These are phyloP conservation scores for Spisula subtruncata DNA, from an alignment of 2,888 invertebrate genomes.

Conservation along the genomic window DNA sequence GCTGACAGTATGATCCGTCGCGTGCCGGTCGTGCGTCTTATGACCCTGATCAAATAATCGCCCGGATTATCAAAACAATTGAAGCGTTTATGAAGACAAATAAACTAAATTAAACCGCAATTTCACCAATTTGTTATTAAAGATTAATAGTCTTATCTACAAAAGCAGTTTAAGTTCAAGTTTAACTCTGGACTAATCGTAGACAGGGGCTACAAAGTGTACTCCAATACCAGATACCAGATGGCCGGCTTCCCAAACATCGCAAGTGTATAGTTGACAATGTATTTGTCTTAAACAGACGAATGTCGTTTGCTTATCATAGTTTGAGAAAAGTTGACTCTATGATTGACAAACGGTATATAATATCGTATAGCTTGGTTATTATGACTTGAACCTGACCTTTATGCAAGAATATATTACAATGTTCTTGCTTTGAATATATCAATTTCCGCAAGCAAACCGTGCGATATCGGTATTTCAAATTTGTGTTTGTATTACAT, in stretches of 20 bases:
- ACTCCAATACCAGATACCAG: constrained; percentile 5
- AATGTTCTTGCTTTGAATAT: no score
- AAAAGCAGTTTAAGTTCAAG: constrained; percentile 44
- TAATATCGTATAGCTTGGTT: neutral
- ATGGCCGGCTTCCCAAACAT: constrained; percentile 34
- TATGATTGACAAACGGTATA: neutral
- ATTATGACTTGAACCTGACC: no score
- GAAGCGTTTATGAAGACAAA: constrained; percentile 36
- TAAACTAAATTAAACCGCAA: constrained; percentile 40
- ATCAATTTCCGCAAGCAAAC: no score
- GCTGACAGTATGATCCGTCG: constrained; percentile 56
- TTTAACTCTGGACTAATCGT: constrained; percentile 26
- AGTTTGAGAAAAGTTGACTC: neutral
- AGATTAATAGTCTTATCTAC: constrained; percentile 40
- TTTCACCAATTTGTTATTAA: constrained; percentile 45
- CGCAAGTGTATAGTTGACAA: neutral
- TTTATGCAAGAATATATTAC: no score
- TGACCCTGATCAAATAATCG: constrained; percentile 33
- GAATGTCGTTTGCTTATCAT: constrained; percentile 18
- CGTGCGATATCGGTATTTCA: no score
- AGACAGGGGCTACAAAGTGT: neutral
- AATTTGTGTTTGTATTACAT: no score
- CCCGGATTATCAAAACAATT: constrained; percentile 27
- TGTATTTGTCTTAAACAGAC: neutral
- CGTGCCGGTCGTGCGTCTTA: constrained; percentile 69